Percentiles rank a stretch among this genome's conserved stretches.
Evolutionary conservation across 2,797 vertebrate species (phyloP).

Genomic region (Labroides dimidiatus): DNA sequence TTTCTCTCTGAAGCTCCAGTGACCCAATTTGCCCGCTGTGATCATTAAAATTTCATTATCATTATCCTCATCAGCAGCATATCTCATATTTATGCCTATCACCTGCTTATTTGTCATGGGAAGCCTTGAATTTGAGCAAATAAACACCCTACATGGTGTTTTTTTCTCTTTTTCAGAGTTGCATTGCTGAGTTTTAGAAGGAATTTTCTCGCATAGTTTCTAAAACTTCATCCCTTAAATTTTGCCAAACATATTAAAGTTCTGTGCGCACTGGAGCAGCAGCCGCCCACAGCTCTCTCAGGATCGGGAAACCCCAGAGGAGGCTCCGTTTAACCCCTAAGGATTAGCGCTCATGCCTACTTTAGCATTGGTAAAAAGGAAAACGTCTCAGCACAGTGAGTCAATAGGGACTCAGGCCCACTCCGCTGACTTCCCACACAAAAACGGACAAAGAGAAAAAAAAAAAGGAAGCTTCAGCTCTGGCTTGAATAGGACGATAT

Average conservation of each 20-base stretch:
- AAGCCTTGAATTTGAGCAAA: slow-evolving; percentile 18
- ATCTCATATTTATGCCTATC: slow-evolving; percentile 50
- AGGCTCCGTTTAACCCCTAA: slow-evolving; percentile 81
- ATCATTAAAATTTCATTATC: slow-evolving; percentile 55
- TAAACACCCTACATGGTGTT: slow-evolving; percentile 1
- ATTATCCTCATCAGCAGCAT: slow-evolving; percentile 27
- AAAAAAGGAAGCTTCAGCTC: slow-evolving; percentile 52
- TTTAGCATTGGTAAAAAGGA: slow-evolving; percentile 82
- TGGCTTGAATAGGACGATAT: slow-evolving; percentile 59
- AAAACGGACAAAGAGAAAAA: slow-evolving; percentile 67
- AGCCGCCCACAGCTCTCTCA: slow-evolving; percentile 79
- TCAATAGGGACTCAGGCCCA: slow-evolving; percentile 73
- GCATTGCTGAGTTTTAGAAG: too few species aligned
- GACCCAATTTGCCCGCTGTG: slow-evolving; percentile 46
- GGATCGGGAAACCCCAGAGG: slow-evolving; percentile 70
- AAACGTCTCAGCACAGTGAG: slow-evolving; percentile 77
- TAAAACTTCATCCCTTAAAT: slow-evolving; percentile 52
- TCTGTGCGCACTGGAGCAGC: slow-evolving; percentile 44
- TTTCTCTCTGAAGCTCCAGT: slow-evolving; percentile 45
- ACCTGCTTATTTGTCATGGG: slow-evolving; percentile 40
- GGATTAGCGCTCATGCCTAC: slow-evolving; percentile 86
- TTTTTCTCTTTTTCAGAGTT: slow-evolving; percentile 4
- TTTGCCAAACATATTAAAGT: slow-evolving; percentile 65
- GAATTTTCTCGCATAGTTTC: slow-evolving; percentile 40
- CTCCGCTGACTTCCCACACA: slow-evolving; percentile 76